Percentiles rank a stretch among this genome's conserved stretches.
phyloP scores from a whole-genome alignment of 2,113 vertebrate species.

The Peromyscus polionotus region DNA sequence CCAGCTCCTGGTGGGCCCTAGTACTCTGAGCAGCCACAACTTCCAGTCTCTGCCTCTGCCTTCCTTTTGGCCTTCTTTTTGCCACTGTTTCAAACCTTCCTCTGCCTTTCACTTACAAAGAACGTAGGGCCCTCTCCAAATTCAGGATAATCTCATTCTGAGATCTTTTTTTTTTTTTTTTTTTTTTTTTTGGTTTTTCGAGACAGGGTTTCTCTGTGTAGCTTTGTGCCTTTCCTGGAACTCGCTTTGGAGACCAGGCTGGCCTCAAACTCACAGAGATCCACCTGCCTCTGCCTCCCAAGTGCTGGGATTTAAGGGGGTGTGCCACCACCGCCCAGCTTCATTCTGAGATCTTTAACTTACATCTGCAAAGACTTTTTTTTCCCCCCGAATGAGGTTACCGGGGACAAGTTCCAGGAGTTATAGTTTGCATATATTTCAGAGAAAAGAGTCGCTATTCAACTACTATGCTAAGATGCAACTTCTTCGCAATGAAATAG shows the following conservation, averaged over 20 bases:
- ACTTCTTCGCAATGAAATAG: not conserved
- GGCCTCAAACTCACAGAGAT: no score
- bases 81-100: not conserved
- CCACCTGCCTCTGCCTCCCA: no score
- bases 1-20: not conserved
- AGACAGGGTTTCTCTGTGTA: no score
- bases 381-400: not conserved
- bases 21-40: not conserved
- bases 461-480: not conserved
- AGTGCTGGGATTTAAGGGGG: no score
- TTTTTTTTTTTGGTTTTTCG: no score
- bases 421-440: not conserved
- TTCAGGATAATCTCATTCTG: not conserved
- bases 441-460: fast-evolving
- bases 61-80: not conserved
- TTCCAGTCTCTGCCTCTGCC: not conserved
- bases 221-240: no score
- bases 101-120: not conserved
- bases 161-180: no score
- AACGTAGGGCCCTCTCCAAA: not conserved
- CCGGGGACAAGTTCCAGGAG: not conserved
- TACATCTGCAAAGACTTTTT: not conserved
- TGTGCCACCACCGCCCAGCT: no score
- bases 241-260: no score
- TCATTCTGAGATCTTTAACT: not conserved